phyloP scores from a whole-genome alignment of 2,113 vertebrate genomes.

The Mustelus asterias region DNA sequence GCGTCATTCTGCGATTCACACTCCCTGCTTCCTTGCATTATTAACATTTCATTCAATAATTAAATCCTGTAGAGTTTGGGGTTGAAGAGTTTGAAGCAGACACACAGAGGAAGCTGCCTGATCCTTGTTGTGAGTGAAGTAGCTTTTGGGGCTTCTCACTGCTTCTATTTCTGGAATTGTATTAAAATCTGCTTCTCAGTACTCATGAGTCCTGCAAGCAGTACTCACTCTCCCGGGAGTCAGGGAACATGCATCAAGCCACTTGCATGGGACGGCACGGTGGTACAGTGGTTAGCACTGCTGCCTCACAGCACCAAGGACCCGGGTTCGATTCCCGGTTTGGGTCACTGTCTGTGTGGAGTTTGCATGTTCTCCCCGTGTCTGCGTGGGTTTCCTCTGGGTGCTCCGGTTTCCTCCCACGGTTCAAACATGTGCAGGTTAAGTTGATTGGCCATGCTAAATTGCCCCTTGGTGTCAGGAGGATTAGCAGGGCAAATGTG shows the following conservation, averaged over 20 bases:
- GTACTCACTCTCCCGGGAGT: background rate
- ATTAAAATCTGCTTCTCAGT: background rate
- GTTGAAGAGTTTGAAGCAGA: background rate
- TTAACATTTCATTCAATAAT: background rate
- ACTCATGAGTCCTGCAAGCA: background rate
- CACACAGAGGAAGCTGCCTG: background rate
- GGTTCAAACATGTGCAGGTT: no score
- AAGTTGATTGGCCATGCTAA: no score
- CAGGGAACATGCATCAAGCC: background rate
- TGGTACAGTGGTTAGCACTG: no score
- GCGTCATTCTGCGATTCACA: background rate
- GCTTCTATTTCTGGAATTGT: background rate
- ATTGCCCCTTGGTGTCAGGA: no score
- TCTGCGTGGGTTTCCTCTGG: no score
- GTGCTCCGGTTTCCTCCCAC: no score
- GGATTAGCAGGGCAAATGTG: no score
- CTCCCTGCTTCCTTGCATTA: background rate
- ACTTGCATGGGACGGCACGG: background rate
- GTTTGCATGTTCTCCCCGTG: no score
- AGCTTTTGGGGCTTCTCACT: background rate
- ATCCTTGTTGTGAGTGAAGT: background rate
- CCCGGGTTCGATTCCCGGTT: no score
- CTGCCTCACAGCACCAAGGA: no score
- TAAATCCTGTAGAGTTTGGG: background rate
- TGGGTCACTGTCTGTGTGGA: no score